Conservation (phyloP, 2,797 vertebrate species). For the Sibirionetta formosa region DNA sequence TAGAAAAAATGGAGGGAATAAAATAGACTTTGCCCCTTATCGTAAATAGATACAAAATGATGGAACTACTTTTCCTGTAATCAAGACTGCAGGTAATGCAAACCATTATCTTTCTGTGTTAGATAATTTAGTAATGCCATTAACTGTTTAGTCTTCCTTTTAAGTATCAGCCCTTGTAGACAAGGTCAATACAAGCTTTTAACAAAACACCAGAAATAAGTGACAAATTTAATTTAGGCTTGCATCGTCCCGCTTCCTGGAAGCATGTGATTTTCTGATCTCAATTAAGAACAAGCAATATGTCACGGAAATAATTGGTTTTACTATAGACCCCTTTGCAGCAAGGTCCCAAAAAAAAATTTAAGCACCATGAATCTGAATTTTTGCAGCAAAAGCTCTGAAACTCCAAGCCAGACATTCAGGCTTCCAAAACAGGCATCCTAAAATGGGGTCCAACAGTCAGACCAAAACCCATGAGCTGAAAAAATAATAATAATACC, state of each 20-base stretch:
- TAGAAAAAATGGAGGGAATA: not conserved
- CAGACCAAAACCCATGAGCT: not conserved
- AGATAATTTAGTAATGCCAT: slow-evolving; percentile 36
- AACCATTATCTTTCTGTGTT: slow-evolving; percentile 22
- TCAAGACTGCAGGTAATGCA: slow-evolving; percentile 8
- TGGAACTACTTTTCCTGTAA: slow-evolving; percentile 31
- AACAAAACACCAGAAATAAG: slow-evolving; percentile 16
- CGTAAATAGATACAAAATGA: not conserved
- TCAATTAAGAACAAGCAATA: not conserved
- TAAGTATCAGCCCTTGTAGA: not conserved
- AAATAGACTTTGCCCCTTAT: not conserved
- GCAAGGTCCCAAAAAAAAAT: not conserved
- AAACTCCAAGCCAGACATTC: not conserved
- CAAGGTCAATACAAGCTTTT: slow-evolving; percentile 56
- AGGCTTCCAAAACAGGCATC: not conserved
- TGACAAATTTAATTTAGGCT: slow-evolving; percentile 14
- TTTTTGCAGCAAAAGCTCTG: not conserved
- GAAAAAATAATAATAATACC: too few relatives aligned
- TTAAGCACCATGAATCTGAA: not conserved
- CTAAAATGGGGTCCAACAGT: not conserved
- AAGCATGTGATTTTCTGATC: slow-evolving; percentile 14
- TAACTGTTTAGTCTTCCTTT: slow-evolving; percentile 26
- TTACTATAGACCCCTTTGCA: not conserved
- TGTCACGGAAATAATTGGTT: not conserved
- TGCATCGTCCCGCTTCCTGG: slow-evolving; percentile 15